Evolutionary conservation across 2,888 invertebrate species (phyloP).

Genomic region (Ectemnius continuus): DNA sequence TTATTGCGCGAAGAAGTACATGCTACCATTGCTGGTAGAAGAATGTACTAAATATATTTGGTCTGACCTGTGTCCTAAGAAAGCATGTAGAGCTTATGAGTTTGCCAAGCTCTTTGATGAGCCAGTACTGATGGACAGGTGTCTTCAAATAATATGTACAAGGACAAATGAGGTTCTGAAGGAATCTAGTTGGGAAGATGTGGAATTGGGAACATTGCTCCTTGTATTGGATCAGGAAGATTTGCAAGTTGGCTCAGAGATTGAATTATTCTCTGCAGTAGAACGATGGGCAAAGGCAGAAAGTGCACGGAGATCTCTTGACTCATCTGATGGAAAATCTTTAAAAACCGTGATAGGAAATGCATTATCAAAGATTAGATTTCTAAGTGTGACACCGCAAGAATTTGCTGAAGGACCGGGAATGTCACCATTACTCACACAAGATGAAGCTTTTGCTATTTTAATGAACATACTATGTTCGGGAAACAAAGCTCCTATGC

Average conservation of each 20-base stretch:
- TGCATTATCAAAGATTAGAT: slow-evolving; percentile 87
- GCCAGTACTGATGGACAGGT: slow-evolving; percentile 88
- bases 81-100: slow-evolving; percentile 91
- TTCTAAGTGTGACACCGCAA: slow-evolving; percentile 88
- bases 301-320: slow-evolving; percentile 79
- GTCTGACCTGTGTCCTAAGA: slow-evolving; percentile 88
- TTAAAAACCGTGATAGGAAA: slow-evolving; percentile 78
- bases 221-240: slow-evolving; percentile 87
- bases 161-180: slow-evolving; percentile 87
- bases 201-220: slow-evolving; percentile 86
- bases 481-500: slow-evolving; percentile 85
- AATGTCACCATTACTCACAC: slow-evolving; percentile 85
- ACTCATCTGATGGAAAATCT: slow-evolving; percentile 65
- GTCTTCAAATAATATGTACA: slow-evolving; percentile 88
- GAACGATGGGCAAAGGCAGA: slow-evolving; percentile 84
- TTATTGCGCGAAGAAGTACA: slow-evolving; percentile 93
- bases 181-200: slow-evolving; percentile 88
- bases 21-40: slow-evolving; percentile 90
- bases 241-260: slow-evolving; percentile 86
- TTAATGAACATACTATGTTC: slow-evolving; percentile 90
- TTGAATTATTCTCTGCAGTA: slow-evolving; percentile 87
- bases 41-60: slow-evolving; percentile 91
- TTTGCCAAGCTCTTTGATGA: slow-evolving; percentile 92
- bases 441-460: slow-evolving; percentile 89
- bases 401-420: slow-evolving; percentile 92